These are phyloP conservation scores for Meandrina meandrites DNA, from an alignment of 92 coral and sea anemone genomes.

Conservation along the genomic window DNA sequence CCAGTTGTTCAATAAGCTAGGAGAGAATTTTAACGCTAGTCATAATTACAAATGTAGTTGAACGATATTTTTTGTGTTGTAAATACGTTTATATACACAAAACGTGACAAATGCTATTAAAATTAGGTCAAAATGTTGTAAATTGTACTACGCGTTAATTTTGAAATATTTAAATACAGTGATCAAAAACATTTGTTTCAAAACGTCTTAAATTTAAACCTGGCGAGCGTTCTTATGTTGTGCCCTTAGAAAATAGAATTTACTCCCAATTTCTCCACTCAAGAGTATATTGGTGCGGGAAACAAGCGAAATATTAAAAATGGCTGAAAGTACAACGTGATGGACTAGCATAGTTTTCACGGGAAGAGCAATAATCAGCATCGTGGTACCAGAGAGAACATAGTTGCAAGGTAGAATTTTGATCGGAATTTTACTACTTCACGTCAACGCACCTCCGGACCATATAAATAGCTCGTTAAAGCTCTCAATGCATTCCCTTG, in stretches of 20 bases:
- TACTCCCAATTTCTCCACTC: background rate
- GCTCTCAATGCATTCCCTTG: background rate
- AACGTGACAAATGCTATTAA: background rate
- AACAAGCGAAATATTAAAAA: background rate
- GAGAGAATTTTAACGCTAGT: background rate
- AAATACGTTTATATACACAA: background rate
- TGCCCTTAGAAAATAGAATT: background rate
- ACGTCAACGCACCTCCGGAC: too few relatives aligned
- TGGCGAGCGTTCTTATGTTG: background rate
- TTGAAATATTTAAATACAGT: background rate
- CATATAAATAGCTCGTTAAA: background rate
- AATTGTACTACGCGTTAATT: background rate
- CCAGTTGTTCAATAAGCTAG: background rate
- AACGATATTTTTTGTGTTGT: background rate
- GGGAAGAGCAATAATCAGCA: background rate
- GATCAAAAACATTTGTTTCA: background rate
- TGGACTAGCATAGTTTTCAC: background rate
- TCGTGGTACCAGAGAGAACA: too few relatives aligned
- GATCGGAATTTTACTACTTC: too few relatives aligned
- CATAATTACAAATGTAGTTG: background rate
- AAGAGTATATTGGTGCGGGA: background rate
- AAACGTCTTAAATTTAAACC: background rate
- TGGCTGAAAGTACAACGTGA: background rate
- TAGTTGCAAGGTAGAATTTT: too few relatives aligned
- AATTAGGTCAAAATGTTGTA: background rate